Percentiles rank a stretch among this genome's conserved stretches.
These are phyloP conservation scores for Thermophis baileyi DNA, from an alignment of 2,113 vertebrate genomes.

Conservation along the genomic window DNA sequence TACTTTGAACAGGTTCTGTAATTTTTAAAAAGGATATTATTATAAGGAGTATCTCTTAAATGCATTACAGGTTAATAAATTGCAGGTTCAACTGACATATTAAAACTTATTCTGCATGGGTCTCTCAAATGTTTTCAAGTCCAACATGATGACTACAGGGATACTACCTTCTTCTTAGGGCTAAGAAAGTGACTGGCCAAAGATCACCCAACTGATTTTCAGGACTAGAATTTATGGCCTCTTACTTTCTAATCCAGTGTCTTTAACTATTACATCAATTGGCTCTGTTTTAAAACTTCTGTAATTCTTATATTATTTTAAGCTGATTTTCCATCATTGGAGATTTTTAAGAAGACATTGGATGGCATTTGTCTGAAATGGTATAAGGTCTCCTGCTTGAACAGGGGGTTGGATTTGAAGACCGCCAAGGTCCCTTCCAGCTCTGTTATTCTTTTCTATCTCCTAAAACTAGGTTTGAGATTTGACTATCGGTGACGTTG, in stretches of 20 bases:
- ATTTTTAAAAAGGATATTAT: conserved; percentile 18
- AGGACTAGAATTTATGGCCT: background rate
- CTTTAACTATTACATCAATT: background rate
- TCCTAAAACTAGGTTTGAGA: background rate
- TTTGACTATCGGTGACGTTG: background rate
- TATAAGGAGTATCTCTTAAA: conserved; percentile 47
- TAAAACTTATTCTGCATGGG: background rate
- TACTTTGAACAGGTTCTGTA: conserved; percentile 54
- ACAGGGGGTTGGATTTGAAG: too few relatives aligned
- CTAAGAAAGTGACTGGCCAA: background rate
- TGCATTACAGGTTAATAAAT: conserved; percentile 34
- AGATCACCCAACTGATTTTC: background rate
- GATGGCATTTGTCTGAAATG: background rate
- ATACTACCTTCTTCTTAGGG: background rate
- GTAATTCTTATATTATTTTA: background rate
- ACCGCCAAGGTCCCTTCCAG: too few relatives aligned
- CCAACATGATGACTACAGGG: background rate
- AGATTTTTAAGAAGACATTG: background rate
- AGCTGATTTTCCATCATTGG: background rate
- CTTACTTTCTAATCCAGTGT: background rate
- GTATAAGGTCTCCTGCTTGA: too few relatives aligned
- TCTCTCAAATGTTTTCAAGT: background rate
- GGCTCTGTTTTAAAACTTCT: background rate
- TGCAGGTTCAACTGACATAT: conserved; percentile 31
- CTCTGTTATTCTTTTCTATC: background rate